phyloP scores from a whole-genome alignment of 1,140 invertebrate species.

The Oryctes rhinoceros region DNA sequence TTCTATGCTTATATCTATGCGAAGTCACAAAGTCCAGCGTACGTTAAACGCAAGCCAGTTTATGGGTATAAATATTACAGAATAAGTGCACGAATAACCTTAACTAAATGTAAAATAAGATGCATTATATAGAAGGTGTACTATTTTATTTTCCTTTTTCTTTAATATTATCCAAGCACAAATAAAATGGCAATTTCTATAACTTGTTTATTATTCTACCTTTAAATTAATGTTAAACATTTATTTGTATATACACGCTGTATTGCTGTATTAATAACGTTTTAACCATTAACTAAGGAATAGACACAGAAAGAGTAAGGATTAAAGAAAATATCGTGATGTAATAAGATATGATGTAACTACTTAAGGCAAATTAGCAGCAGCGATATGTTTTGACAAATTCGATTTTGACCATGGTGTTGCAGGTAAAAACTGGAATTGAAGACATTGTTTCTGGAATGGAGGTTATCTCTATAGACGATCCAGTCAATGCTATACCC shows the following conservation, averaged over 20 bases:
- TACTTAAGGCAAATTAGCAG: neutral
- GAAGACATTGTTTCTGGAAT: slow-evolving; percentile 51
- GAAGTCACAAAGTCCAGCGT: too few species aligned
- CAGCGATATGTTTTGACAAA: slow-evolving; percentile 12
- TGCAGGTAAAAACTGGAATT: slow-evolving; percentile 37
- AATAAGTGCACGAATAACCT: slow-evolving; percentile 39
- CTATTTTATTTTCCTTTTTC: slow-evolving; percentile 54
- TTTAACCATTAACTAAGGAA: slow-evolving; percentile 24
- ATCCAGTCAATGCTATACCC: slow-evolving; percentile 52
- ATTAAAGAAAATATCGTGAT: neutral
- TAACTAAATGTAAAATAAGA: slow-evolving; percentile 20
- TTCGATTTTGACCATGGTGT: slow-evolving; percentile 19
- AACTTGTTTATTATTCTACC: slow-evolving; percentile 41
- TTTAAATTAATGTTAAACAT: slow-evolving; percentile 32
- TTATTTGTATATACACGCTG: slow-evolving; percentile 36
- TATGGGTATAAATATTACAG: slow-evolving; percentile 36
- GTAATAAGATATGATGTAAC: neutral
- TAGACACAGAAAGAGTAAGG: neutral
- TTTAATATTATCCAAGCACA: slow-evolving; percentile 35
- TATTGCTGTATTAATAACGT: slow-evolving; percentile 25
- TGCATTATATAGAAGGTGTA: slow-evolving; percentile 50
- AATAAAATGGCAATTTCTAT: slow-evolving; percentile 45
- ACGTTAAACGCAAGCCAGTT: neutral
- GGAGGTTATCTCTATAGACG: slow-evolving; percentile 57
- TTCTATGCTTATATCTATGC: neutral